Evolutionary conservation across 2,888 invertebrate genomes (phyloP).

Genomic region (Drosophila demipolita): DNA sequence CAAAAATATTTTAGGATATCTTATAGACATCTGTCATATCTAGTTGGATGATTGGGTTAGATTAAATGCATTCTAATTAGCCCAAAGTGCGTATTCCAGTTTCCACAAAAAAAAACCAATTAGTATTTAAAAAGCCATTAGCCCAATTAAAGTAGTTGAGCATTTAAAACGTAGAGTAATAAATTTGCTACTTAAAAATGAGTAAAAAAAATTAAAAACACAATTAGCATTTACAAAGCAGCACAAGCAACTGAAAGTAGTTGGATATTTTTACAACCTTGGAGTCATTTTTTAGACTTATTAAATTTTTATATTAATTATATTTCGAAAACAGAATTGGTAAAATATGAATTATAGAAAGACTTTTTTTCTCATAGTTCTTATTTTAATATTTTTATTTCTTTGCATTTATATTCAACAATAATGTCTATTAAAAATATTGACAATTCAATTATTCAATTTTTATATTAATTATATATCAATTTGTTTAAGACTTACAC

Average conservation of each 20-base stretch:
- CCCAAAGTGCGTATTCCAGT: neutral
- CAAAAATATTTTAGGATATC: neutral
- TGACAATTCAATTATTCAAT: neutral
- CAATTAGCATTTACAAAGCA: neutral
- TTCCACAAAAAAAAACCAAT: accelerated
- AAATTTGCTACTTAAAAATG: neutral
- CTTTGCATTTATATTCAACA: neutral
- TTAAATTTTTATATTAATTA: neutral
- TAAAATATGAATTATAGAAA: neutral
- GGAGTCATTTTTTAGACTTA: neutral
- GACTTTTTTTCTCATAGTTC: neutral
- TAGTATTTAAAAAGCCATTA: neutral
- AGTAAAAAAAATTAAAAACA: neutral
- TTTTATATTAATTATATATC: neutral
- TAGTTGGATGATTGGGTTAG: neutral
- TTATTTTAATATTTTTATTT: neutral
- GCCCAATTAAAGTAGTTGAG: neutral
- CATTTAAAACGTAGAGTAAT: neutral
- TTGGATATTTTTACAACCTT: neutral
- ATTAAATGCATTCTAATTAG: neutral
- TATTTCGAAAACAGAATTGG: neutral
- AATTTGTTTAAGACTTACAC: neutral
- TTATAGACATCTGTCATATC: neutral
- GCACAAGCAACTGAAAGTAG: neutral
- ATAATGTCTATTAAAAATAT: neutral